These are phyloP conservation scores for Gymnoscopelus braueri DNA, from an alignment of 2,797 vertebrate species.

Conservation along the genomic window DNA sequence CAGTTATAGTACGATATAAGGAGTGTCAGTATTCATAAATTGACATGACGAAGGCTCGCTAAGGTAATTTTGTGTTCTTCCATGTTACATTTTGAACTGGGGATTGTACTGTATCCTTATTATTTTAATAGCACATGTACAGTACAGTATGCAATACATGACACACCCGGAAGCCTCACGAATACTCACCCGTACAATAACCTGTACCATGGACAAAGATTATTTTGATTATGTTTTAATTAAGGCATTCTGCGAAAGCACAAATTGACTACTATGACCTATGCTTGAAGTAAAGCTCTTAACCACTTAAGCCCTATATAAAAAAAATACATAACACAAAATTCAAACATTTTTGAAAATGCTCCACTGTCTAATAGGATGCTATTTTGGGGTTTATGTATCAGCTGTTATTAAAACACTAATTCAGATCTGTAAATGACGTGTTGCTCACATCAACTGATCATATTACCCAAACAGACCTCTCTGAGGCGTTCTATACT, in stretches of 20 bases:
- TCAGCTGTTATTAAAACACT: too few species aligned
- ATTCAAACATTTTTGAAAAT: too few species aligned
- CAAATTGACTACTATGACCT: conserved; percentile 41
- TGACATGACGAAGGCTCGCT: conserved; percentile 3
- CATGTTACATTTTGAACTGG: conserved; percentile 14
- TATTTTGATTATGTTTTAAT: conserved; percentile 26
- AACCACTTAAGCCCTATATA: conserved; percentile 30
- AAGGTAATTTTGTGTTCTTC: conserved; percentile 19
- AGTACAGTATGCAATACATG: conserved; percentile 36
- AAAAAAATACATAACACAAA: too few species aligned
- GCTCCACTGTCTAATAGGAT: too few species aligned
- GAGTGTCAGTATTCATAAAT: not conserved
- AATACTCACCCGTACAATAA: conserved; percentile 22
- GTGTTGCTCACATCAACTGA: too few species aligned
- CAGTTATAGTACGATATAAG: too few species aligned
- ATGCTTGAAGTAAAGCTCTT: conserved; percentile 39
- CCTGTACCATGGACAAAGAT: not conserved
- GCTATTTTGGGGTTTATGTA: too few species aligned
- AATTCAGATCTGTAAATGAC: too few species aligned
- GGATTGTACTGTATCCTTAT: conserved; percentile 17
- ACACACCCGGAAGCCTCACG: conserved; percentile 44
- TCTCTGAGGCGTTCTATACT: too few species aligned
- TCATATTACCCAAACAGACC: too few species aligned
- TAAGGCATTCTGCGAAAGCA: conserved; percentile 57
- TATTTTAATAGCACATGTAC: conserved; percentile 51